Evolutionary conservation across 2,888 invertebrate genomes (phyloP).

Genomic region (Colletes collaris): DNA sequence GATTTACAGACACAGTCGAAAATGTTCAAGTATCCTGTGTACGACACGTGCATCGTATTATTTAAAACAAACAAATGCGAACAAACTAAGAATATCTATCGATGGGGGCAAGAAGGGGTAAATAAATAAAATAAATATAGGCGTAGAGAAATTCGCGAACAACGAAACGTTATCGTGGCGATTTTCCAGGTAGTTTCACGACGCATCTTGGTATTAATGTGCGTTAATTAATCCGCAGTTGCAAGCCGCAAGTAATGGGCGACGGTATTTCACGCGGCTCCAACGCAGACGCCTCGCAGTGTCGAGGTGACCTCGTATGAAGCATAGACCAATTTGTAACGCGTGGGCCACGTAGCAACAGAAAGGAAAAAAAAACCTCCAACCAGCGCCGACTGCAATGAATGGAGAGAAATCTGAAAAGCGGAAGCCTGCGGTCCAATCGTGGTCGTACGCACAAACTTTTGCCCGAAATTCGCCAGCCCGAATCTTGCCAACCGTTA

Average conservation of each 20-base stretch:
- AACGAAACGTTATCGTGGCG: slow-evolving; percentile 2
- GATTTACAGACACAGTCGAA: no score
- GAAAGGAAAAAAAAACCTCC: slow-evolving; percentile 32
- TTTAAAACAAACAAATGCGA: no score
- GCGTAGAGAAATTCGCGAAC: slow-evolving; percentile 4
- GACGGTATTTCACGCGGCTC: slow-evolving; percentile 70
- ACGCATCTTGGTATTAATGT: slow-evolving; percentile 72
- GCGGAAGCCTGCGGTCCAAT: slow-evolving; percentile 42
- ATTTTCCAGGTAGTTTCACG: slow-evolving; percentile 37
- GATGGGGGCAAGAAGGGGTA: no score
- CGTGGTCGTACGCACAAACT: slow-evolving; percentile 48
- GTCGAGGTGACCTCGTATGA: slow-evolving; percentile 71
- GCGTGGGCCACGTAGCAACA: slow-evolving; percentile 44
- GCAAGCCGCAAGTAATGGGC: slow-evolving; percentile 78
- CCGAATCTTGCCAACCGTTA: slow-evolving; percentile 41
- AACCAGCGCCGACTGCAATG: slow-evolving; percentile 37
- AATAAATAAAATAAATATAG: no score
- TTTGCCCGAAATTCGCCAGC: slow-evolving; percentile 38
- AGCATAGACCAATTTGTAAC: slow-evolving; percentile 79
- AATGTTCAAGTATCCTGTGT: no score
- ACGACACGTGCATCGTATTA: no score
- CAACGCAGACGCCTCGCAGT: slow-evolving; percentile 55
- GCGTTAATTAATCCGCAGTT: slow-evolving; percentile 72
- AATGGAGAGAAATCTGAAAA: slow-evolving; percentile 49
- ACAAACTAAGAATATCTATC: no score